Conservation (phyloP, 2,797 vertebrate genomes). For the Syngnathus acus region DNA sequence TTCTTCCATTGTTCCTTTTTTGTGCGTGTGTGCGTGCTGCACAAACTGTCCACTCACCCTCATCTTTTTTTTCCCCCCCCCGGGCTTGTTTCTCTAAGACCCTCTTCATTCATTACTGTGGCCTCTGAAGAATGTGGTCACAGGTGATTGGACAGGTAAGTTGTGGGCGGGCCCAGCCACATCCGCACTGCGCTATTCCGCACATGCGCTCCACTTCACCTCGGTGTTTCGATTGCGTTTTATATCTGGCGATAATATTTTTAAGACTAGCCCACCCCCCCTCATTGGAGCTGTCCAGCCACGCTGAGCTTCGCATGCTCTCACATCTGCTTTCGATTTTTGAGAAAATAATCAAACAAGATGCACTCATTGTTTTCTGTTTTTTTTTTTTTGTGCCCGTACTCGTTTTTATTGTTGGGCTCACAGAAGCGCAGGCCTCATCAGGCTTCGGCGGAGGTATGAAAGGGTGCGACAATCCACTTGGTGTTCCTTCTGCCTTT, state of each 20-base stretch:
- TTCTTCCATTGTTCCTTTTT: constrained; percentile 16
- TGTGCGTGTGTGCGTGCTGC: constrained; percentile 9
- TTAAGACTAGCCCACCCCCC: neutral
- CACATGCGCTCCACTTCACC: constrained; percentile 7
- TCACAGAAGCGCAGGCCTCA: constrained; percentile 62
- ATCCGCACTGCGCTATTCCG: constrained; percentile 19
- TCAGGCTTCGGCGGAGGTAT: constrained; percentile 65
- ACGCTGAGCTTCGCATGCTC: constrained; percentile 46
- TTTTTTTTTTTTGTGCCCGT: constrained; percentile 44
- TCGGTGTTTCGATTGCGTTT: too few relatives aligned
- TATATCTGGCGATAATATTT: neutral
- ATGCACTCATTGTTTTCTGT: constrained; percentile 31
- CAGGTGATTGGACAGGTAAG: constrained; percentile 64
- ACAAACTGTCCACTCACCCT: constrained; percentile 30
- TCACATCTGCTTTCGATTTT: constrained; percentile 16
- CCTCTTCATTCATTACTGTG: constrained; percentile 63
- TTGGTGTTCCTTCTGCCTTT: constrained; percentile 24
- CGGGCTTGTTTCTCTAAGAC: constrained; percentile 61
- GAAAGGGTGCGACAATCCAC: constrained; percentile 53
- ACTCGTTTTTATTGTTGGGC: constrained; percentile 47
- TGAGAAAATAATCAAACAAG: neutral
- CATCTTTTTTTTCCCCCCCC: constrained; percentile 21
- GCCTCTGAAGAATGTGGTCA: constrained; percentile 68
- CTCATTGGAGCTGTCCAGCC: constrained; percentile 12
- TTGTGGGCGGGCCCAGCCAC: constrained; percentile 31